Conservation (phyloP, 2,797 vertebrate genomes). For the Enteromius paludinosus region DNA sequence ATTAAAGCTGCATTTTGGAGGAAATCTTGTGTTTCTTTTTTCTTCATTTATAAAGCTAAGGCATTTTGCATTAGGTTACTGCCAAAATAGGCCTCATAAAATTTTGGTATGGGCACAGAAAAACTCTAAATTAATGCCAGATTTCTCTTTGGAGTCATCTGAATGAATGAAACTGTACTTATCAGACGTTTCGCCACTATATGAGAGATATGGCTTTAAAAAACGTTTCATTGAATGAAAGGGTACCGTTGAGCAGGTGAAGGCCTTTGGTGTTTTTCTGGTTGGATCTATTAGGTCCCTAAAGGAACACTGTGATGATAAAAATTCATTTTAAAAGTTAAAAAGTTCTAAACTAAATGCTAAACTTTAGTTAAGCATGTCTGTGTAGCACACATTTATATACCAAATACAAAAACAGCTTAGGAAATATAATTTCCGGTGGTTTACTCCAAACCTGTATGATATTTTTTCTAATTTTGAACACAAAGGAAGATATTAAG, state of each 20-base stretch:
- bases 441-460: background rate
- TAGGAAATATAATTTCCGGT: background rate
- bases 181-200: background rate
- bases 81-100: background rate
- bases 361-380: background rate
- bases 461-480: background rate
- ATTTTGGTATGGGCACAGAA: background rate
- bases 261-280: background rate
- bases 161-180: background rate
- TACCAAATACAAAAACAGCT: background rate
- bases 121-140: background rate
- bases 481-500: background rate
- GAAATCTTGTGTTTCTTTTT: background rate
- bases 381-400: background rate
- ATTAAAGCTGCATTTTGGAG: conserved; percentile 55
- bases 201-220: background rate
- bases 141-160: background rate
- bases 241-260: background rate
- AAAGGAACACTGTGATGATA: background rate
- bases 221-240: background rate
- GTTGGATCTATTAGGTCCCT: background rate
- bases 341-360: background rate
- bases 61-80: background rate
- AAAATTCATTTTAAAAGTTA: background rate
- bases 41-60: background rate